Evolutionary conservation across 2,797 vertebrate species (phyloP).

Genomic region (Ibycter americanus): DNA sequence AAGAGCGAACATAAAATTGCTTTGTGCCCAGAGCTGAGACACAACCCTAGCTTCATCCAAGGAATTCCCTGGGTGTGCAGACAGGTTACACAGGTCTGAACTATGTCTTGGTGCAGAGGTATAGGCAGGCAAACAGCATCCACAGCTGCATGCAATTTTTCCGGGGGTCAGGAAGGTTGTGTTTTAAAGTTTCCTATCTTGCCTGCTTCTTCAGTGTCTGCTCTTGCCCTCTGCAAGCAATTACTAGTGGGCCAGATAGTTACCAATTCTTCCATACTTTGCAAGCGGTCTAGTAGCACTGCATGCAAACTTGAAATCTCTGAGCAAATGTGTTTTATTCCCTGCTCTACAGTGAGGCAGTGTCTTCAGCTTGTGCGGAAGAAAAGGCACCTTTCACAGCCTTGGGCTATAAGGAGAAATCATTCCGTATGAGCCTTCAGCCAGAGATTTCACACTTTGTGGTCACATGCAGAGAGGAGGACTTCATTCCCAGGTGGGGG

Average conservation of each 20-base stretch:
- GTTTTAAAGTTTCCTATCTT: background rate
- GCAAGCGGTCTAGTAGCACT: background rate
- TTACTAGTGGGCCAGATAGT: background rate
- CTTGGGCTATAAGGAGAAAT: background rate
- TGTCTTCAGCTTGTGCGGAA: background rate
- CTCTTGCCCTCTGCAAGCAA: constrained; percentile 37
- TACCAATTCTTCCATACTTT: background rate
- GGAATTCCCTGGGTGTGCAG: background rate
- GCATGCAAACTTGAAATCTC: background rate
- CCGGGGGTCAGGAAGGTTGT: constrained; percentile 25
- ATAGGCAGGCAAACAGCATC: background rate
- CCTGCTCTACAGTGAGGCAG: background rate
- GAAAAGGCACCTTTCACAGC: background rate
- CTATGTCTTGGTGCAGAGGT: background rate
- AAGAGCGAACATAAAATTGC: background rate
- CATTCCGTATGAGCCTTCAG: background rate
- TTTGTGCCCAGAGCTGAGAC: background rate
- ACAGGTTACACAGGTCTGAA: background rate
- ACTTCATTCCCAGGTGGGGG: background rate
- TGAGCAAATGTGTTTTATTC: background rate
- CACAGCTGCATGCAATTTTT: background rate
- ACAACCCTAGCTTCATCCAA: background rate
- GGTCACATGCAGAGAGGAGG: background rate
- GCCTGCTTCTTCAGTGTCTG: background rate
- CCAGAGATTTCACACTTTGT: background rate